Evolutionary conservation across 2,888 invertebrate genomes (phyloP), one percentile per base, ranked within the genome.

Genomic region (Aplocera efformata): DNA sequence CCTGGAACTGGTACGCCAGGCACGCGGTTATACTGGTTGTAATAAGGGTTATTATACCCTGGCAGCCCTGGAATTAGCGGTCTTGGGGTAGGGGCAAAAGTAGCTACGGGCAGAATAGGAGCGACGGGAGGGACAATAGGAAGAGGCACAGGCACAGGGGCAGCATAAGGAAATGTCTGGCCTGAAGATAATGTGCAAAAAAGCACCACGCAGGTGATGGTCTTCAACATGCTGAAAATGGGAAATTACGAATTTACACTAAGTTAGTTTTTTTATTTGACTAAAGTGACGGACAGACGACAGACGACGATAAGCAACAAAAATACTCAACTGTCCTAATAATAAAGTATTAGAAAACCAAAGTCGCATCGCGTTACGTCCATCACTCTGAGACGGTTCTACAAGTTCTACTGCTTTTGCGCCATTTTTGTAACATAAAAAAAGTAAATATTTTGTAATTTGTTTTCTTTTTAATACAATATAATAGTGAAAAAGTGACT

Each of bases 41-140:
- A 75, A 49, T 77, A 80, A 5, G 69, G 75, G 46, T 72, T 77
- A 28, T 68, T 51, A 29, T 50, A 53, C 26, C 53, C 51, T 25
- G 50, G 41, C 26, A 45, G 32, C 0, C 70, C 60, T 1, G 67
- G 63, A 2, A 52, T 58, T 40, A 57, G 37, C 9, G 56, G 57
- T 32, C 51, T 57, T 2, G 57, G 34, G 1, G 53, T 60, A 6
- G 55, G 61, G 28, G 38, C 56, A 31, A 50, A 68, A 0, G 53
- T 45, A 10, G 22, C 22, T 9, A 45, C 26, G 1, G 45, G 45
- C 6, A 32, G 27, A 10, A 42, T 56, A 7, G 53, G 63, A 31
- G 41, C 56, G 31, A 50, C 59, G 1, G 63, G 50, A 10, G 58
- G 49, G 3, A 42, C 34, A 1, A 58, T 41, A 0, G 64, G 54